phyloP scores from a whole-genome alignment of 2,113 vertebrate species.

The Ranitomeya variabilis region DNA sequence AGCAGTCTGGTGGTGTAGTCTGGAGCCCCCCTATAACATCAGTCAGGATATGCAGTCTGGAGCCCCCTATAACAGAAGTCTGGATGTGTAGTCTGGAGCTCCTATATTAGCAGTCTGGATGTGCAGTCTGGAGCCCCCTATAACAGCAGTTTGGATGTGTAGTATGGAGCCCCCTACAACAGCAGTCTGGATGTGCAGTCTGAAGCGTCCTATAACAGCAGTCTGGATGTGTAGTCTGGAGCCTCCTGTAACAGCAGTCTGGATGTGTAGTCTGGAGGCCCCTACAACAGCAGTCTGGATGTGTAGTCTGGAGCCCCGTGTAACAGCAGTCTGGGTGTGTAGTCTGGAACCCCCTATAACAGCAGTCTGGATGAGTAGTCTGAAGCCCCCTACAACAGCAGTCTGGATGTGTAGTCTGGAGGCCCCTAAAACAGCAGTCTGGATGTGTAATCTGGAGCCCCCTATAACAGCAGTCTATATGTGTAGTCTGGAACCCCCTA shows the following conservation, averaged over 20 bases:
- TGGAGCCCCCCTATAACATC: background rate
- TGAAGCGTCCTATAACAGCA: background rate
- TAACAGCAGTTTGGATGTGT: background rate
- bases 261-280: background rate
- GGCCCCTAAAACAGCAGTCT: no score
- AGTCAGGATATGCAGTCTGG: background rate
- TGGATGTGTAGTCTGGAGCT: background rate
- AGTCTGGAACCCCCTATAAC: background rate
- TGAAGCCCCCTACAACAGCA: no score
- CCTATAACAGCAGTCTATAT: no score
- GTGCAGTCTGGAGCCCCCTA: background rate
- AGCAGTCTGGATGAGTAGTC: no score
- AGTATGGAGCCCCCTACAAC: background rate
- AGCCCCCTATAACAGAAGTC: background rate
- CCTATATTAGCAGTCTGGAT: background rate
- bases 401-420: no score
- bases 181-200: background rate
- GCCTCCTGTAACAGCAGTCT: background rate
- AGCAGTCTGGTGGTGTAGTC: background rate
- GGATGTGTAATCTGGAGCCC: no score
- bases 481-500: no score
- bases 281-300: background rate
- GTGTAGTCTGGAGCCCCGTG: background rate
- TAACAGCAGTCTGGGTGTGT: background rate
- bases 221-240: background rate